A percentile compares a stretch with the other conserved stretches of the same genome.
Evolutionary conservation across 1,140 invertebrate genomes (phyloP).

Genomic region (Cepaea nemoralis): DNA sequence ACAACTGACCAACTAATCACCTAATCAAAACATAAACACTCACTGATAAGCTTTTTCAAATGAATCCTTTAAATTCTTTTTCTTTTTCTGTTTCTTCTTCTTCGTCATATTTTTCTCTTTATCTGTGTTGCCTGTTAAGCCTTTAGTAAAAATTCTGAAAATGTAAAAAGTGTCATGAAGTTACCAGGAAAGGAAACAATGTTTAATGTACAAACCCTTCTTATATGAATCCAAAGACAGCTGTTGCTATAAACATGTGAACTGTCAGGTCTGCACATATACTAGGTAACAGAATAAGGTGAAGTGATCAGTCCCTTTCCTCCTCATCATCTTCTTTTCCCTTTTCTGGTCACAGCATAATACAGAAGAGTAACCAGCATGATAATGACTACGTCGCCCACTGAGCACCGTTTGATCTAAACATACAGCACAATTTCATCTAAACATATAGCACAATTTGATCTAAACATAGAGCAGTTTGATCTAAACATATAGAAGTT

Average conservation of each 20-base stretch:
- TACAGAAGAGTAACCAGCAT: no score
- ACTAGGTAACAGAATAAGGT: neutral
- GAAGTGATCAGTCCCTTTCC: no score
- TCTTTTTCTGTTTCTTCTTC: constrained; percentile 26
- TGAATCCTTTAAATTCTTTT: constrained; percentile 18
- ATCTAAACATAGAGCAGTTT: no score
- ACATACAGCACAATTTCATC: no score
- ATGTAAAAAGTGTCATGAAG: neutral
- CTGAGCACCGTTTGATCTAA: no score
- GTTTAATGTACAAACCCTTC: neutral
- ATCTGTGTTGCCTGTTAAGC: neutral
- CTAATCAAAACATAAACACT: neutral
- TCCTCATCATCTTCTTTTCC: no score
- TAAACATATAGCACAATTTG: no score
- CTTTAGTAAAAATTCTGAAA: constrained; percentile 12
- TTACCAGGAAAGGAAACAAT: neutral
- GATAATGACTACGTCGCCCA: no score
- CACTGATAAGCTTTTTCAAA: constrained; percentile 21
- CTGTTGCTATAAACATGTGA: neutral
- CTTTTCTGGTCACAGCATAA: no score
- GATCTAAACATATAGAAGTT: no score
- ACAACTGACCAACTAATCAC: neutral
- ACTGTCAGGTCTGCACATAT: neutral
- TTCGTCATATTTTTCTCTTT: neutral
- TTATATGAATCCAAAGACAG: neutral